Evolutionary conservation across 64 coral and sea anemone species (phyloP).

Genomic region (Pachyseris speciosa): DNA sequence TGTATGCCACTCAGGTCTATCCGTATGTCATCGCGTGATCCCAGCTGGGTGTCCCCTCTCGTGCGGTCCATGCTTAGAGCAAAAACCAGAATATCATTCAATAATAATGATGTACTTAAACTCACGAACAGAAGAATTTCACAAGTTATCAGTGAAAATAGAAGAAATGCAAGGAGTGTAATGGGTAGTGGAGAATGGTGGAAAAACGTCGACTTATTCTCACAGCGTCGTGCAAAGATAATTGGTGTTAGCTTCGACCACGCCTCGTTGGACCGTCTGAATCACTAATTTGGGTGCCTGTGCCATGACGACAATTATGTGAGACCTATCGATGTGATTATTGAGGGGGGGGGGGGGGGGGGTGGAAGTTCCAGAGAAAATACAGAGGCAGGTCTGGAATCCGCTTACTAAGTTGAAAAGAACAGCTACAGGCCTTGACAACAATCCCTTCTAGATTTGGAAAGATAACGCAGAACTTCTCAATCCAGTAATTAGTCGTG

Average conservation of each 20-base stretch:
- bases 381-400: slow-evolving; percentile 31
- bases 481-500: neutral
- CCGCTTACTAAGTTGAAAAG: too few species aligned
- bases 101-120: slow-evolving; percentile 40
- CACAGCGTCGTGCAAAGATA: slow-evolving; percentile 49
- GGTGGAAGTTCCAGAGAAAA: slow-evolving; percentile 22
- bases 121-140: slow-evolving; percentile 23
- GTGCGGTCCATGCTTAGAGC: neutral
- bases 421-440: slow-evolving; percentile 57
- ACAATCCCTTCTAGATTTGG: slow-evolving; percentile 16
- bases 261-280: slow-evolving; percentile 45
- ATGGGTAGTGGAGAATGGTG: slow-evolving; percentile 70
- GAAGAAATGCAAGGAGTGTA: slow-evolving; percentile 13
- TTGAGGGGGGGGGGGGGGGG: too few species aligned
- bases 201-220: slow-evolving; percentile 54
- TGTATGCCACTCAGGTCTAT: slow-evolving; percentile 61
- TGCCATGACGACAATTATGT: slow-evolving; percentile 44
- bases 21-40: slow-evolving; percentile 62
- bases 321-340: neutral
- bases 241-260: slow-evolving; percentile 57
- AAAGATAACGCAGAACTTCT: slow-evolving; percentile 22
- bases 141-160: slow-evolving; percentile 48
- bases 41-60: slow-evolving; percentile 45
- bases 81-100: slow-evolving; percentile 21
- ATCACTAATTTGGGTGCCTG: slow-evolving; percentile 45